phyloP scores from a whole-genome alignment of 1,140 invertebrate genomes.

The Eupristina koningsbergeri region DNA sequence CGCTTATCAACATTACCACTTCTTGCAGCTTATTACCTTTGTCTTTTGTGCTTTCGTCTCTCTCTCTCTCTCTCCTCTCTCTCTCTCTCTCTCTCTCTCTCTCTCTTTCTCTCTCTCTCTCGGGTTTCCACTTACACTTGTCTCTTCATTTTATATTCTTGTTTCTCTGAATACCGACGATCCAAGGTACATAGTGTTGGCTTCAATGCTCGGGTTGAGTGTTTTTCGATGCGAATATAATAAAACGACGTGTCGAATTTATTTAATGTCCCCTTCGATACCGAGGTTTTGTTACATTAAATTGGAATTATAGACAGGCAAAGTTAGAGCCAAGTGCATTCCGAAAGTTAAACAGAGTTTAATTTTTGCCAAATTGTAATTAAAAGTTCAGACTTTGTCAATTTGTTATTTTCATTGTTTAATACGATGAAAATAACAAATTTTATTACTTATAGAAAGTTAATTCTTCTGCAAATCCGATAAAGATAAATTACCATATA shows the following conservation, averaged over 20 bases:
- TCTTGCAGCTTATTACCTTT: conserved; percentile 20
- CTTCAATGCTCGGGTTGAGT: neutral
- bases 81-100: neutral
- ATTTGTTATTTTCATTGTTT: too few relatives aligned
- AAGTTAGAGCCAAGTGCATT: neutral
- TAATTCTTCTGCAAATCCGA: neutral
- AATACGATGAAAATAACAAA: neutral
- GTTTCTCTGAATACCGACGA: conserved; percentile 10
- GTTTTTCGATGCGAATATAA: conserved; percentile 16
- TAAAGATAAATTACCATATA: neutral
- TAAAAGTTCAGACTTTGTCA: too few relatives aligned
- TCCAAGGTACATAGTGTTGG: neutral
- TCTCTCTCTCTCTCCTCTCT: neutral
- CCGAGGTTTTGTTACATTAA: conserved; percentile 4
- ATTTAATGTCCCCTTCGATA: too few relatives aligned
- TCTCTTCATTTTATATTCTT: conserved; percentile 35
- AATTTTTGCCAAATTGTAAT: neutral
- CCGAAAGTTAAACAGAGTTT: neutral
- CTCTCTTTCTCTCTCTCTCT: too few relatives aligned
- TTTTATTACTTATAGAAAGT: neutral
- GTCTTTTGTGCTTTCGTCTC: neutral
- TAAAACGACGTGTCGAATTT: neutral
- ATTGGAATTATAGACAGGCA: neutral
- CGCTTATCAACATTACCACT: conserved; percentile 12
- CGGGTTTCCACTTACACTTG: neutral